These are phyloP conservation scores for Pediacus dermestoides DNA, from an alignment of 2,888 invertebrate genomes.

Conservation along the genomic window DNA sequence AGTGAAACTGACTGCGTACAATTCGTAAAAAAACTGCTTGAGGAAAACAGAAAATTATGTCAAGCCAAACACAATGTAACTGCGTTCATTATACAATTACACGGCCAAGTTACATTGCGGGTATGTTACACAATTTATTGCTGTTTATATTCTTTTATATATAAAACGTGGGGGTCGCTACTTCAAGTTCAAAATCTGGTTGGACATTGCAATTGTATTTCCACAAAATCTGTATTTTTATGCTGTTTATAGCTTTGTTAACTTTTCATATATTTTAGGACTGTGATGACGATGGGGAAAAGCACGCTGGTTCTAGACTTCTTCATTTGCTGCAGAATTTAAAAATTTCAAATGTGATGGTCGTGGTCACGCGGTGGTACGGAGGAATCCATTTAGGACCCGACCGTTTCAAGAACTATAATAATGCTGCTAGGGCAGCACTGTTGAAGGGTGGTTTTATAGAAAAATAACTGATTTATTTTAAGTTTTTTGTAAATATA, in stretches of 20 bases:
- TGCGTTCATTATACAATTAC: conserved; percentile 67
- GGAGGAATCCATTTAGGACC: conserved; percentile 82
- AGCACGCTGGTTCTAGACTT: conserved; percentile 73
- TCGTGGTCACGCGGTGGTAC: conserved; percentile 73
- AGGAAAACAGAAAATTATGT: conserved; percentile 67
- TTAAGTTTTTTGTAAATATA: no score
- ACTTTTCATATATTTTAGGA: conserved; percentile 65
- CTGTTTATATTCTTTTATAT: conserved; percentile 1
- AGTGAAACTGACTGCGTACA: no score
- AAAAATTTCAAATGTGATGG: conserved; percentile 67
- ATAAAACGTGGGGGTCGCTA: no score
- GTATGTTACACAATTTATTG: background rate
- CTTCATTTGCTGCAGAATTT: conserved; percentile 73
- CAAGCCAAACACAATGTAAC: conserved; percentile 82
- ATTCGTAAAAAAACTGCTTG: conserved; percentile 54
- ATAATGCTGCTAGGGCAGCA: conserved; percentile 73
- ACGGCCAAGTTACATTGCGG: conserved; percentile 33
- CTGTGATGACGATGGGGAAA: conserved; percentile 83
- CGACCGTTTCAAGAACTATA: conserved; percentile 82
- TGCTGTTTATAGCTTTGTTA: no score
- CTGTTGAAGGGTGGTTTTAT: no score
- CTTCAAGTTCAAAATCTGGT: no score
- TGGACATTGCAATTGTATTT: no score
- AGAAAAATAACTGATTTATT: no score
- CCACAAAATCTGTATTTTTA: no score